Conservation (phyloP, 2,888 invertebrate species). For the Andrena camellia region DNA sequence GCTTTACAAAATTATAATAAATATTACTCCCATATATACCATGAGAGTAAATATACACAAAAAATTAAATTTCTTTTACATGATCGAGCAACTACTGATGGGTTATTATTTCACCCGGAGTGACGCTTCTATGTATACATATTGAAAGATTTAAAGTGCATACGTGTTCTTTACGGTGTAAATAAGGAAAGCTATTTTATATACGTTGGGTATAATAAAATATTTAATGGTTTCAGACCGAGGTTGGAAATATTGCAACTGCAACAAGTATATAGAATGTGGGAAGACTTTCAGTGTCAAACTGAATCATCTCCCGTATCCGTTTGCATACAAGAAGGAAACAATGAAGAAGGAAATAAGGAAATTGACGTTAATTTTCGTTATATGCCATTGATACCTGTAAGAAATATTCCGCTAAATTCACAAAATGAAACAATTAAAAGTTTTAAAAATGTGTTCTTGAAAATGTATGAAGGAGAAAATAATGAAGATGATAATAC, state of each 20-base stretch:
- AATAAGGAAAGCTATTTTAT: too few relatives aligned
- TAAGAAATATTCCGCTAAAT: constrained; percentile 28
- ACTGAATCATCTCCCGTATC: constrained; percentile 87
- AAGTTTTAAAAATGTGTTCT: too few relatives aligned
- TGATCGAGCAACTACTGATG: too few relatives aligned
- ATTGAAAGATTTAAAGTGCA: too few relatives aligned
- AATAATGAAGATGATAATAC: constrained; percentile 62
- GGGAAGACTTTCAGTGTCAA: constrained; percentile 88
- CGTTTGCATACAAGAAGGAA: constrained; percentile 78
- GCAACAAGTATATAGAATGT: constrained; percentile 88
- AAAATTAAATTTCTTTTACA: too few relatives aligned
- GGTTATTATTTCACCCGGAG: too few relatives aligned
- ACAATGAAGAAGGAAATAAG: constrained; percentile 45
- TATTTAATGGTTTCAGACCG: constrained; percentile 63
- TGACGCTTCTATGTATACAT: too few relatives aligned
- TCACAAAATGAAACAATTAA: constrained; percentile 37
- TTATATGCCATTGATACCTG: constrained; percentile 58
- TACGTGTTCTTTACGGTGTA: too few relatives aligned
- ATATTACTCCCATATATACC: too few relatives aligned
- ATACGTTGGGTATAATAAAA: too few relatives aligned
- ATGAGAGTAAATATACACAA: too few relatives aligned
- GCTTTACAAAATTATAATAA: too few relatives aligned
- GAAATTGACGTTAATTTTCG: constrained; percentile 14
- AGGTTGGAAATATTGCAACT: constrained; percentile 84
- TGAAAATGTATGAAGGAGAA: constrained; percentile 62